Percentiles rank a stretch among this genome's conserved stretches.
Evolutionary conservation across 1,140 invertebrate species (phyloP).

Genomic region (Drosophila subobscura): DNA sequence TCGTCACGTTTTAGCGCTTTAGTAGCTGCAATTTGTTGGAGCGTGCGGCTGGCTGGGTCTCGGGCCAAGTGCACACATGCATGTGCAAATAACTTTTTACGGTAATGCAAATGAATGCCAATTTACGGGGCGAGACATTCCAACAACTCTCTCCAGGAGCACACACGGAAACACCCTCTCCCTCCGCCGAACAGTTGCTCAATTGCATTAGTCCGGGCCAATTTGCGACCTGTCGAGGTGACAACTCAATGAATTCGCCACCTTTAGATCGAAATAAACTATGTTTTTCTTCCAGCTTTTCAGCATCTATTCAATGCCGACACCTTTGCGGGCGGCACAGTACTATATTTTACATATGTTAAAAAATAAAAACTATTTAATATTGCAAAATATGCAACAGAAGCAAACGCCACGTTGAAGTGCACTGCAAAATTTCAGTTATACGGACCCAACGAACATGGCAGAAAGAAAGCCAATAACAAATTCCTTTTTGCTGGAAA

Average conservation of each 20-base stretch:
- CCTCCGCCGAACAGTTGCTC: slow-evolving; percentile 4
- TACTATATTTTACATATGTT: neutral
- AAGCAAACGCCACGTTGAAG: too few relatives aligned
- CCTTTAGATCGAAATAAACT: slow-evolving; percentile 17
- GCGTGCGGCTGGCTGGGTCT: slow-evolving; percentile 38
- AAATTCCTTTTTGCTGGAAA: slow-evolving; percentile 50
- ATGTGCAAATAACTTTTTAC: slow-evolving; percentile 78
- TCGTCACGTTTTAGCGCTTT: slow-evolving; percentile 80
- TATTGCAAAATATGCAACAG: slow-evolving; percentile 62
- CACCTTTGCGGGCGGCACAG: neutral
- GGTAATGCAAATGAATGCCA: slow-evolving; percentile 82
- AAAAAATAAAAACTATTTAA: slow-evolving; percentile 47
- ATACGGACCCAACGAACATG: neutral
- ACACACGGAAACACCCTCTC: slow-evolving; percentile 7
- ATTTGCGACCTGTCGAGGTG: slow-evolving; percentile 65
- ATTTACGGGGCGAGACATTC: slow-evolving; percentile 60
- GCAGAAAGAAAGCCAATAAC: slow-evolving; percentile 45
- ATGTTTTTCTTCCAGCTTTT: neutral
- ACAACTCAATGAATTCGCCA: slow-evolving; percentile 58
- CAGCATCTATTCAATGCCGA: too few relatives aligned
- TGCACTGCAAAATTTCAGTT: too few relatives aligned
- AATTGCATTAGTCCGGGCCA: slow-evolving; percentile 61
- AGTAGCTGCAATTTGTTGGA: slow-evolving; percentile 73
- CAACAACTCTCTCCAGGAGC: neutral
- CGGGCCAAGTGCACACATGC: slow-evolving; percentile 70